A percentile compares a stretch with the other conserved stretches of the same genome.
Evolutionary conservation across 2,113 vertebrate species (phyloP).

Genomic region (Oryzias celebensis): DNA sequence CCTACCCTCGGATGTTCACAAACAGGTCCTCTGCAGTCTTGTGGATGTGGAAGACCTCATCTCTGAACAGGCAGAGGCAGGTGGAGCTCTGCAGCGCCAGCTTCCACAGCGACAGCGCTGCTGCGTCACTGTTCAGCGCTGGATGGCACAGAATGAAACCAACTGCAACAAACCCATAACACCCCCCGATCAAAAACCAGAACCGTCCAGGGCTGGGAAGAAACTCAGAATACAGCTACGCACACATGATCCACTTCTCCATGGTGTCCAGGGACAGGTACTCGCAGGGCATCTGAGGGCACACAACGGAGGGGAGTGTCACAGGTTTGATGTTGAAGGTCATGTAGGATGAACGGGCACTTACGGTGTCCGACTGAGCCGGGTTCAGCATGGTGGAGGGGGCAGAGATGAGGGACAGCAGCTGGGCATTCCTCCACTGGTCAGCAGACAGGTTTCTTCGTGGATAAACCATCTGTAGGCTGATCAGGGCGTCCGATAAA

Average conservation of each 20-base stretch:
- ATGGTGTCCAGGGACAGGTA: conserved; percentile 96
- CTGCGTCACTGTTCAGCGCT: conserved; percentile 90
- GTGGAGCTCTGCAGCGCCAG: conserved; percentile 97
- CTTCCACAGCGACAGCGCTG: conserved; percentile 94
- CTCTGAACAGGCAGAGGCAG: conserved; percentile 94
- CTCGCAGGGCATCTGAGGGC: conserved; percentile 92
- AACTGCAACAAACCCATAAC: conserved; percentile 71
- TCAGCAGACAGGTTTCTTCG: conserved; percentile 96
- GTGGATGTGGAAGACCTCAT: conserved; percentile 98
- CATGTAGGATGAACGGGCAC: conserved; percentile 2
- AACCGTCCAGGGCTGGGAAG: background rate
- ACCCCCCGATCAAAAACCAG: too few relatives aligned
- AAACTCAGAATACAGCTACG: conserved; percentile 66
- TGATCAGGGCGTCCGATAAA: conserved; percentile 93
- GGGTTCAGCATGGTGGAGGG: conserved; percentile 99
- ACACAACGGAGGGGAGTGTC: background rate
- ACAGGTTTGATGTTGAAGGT: background rate
- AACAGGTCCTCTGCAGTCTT: conserved; percentile 97
- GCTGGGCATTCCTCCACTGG: conserved; percentile 98
- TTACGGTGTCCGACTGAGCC: conserved; percentile 93
- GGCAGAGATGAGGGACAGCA: conserved; percentile 95
- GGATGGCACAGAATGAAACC: conserved; percentile 97
- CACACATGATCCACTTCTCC: conserved; percentile 99
- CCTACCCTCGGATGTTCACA: conserved; percentile 95
- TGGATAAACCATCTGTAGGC: conserved; percentile 98